Conservation (phyloP, 2,113 vertebrate genomes). For the Chaetops frenatus region DNA sequence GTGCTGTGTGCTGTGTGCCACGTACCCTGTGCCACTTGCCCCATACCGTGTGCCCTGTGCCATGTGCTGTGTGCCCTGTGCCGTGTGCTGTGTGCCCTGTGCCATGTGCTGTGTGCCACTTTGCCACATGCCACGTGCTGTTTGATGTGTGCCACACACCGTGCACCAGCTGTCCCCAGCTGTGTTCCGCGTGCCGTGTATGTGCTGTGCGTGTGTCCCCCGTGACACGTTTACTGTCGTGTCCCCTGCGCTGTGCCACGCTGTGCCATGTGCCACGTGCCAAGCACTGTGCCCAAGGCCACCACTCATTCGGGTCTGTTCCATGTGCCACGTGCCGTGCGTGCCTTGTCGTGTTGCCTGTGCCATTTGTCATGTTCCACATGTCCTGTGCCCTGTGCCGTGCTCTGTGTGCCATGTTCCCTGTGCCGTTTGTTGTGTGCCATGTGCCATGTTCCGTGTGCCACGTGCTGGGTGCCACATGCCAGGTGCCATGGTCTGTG, state of each 20-base stretch:
- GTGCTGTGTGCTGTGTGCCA: rapidly evolving
- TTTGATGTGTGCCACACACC: rapidly evolving
- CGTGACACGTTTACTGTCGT: too few species aligned
- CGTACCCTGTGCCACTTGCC: rapidly evolving
- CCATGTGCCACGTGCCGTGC: rapidly evolving
- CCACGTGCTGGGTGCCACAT: background rate
- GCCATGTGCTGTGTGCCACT: rapidly evolving
- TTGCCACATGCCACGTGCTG: rapidly evolving
- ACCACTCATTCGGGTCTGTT: too few species aligned
- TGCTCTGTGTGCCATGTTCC: rapidly evolving
- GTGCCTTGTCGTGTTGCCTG: background rate
- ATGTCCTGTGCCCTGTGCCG: background rate
- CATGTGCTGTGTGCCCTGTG: rapidly evolving
- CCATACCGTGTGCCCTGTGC: rapidly evolving
- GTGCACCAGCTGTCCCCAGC: too few species aligned
- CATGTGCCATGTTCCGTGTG: too few species aligned
- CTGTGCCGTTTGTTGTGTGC: background rate
- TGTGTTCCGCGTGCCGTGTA: rapidly evolving
- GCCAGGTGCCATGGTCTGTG: too few species aligned
- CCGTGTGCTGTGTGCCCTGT: rapidly evolving
- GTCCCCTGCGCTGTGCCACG: too few species aligned
- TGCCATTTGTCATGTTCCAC: rapidly evolving
- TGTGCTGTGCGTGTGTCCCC: too few species aligned
- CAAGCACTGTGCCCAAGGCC: too few species aligned
- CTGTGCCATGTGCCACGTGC: background rate